These are phyloP conservation scores for Falco columbarius DNA, from an alignment of 2,797 vertebrate genomes.

Conservation along the genomic window DNA sequence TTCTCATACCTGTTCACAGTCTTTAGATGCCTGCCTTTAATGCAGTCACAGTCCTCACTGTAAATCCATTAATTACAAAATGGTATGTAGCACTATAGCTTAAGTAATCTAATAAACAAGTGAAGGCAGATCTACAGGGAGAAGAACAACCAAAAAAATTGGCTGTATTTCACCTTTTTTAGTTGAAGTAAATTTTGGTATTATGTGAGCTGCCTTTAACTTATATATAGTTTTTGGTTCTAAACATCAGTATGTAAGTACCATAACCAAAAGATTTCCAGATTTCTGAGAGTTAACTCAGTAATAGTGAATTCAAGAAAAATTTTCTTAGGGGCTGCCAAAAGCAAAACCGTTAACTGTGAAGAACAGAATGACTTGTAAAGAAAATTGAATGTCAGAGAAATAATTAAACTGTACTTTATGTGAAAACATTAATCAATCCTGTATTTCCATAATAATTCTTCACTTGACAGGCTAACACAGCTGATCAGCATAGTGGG, in stretches of 20 bases:
- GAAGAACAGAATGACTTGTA: conserved; percentile 81
- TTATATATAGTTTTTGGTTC: background rate
- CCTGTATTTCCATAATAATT: conserved; percentile 76
- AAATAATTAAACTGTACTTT: conserved; percentile 81
- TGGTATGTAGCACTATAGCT: background rate
- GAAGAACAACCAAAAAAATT: background rate
- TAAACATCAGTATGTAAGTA: background rate
- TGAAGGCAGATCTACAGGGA: background rate
- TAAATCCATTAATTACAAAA: background rate
- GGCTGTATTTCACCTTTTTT: background rate
- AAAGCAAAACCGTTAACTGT: conserved; percentile 73
- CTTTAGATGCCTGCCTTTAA: background rate
- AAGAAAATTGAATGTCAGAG: conserved; percentile 78
- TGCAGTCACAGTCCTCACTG: background rate
- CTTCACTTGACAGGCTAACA: conserved; percentile 73
- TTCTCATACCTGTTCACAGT: background rate
- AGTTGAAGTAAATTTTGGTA: background rate
- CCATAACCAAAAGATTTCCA: background rate
- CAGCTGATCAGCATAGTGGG: conserved; percentile 83
- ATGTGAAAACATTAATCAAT: conserved; percentile 82
- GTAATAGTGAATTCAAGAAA: conserved; percentile 52
- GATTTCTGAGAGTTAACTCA: conserved; percentile 65
- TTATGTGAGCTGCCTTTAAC: background rate
- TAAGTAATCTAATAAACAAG: background rate
- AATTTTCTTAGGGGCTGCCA: conserved; percentile 58